phyloP scores from a whole-genome alignment of 1,140 invertebrate genomes.

The Chionoecetes opilio region DNA sequence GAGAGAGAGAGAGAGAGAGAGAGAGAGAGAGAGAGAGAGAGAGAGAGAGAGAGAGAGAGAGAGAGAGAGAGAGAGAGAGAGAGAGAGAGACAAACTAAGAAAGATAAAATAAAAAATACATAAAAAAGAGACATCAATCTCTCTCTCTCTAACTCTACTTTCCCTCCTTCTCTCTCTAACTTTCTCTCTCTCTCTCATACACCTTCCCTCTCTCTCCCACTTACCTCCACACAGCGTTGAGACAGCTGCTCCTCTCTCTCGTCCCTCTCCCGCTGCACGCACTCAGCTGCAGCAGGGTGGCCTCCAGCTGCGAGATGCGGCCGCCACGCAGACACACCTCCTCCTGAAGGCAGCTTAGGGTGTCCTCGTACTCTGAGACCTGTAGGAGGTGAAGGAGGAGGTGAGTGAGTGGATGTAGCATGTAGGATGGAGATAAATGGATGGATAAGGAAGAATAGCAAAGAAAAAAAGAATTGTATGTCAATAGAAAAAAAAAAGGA shows the following conservation, averaged over 20 bases:
- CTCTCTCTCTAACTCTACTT: not conserved
- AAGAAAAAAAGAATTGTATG: no score
- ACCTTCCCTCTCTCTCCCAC: slow-evolving; percentile 40
- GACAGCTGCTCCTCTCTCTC: not conserved
- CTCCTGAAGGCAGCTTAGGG: not conserved
- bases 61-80: no score
- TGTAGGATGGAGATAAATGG: not conserved
- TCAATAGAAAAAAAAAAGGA: not conserved
- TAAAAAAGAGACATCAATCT: not conserved
- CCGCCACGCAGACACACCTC: not conserved
- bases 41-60: no score
- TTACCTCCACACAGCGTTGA: not conserved
- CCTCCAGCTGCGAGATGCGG: not conserved
- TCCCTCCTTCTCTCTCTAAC: not conserved
- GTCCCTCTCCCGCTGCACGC: not conserved
- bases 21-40: no score
- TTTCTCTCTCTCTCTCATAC: no score
- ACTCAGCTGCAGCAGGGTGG: not conserved
- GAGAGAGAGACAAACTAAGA: no score
- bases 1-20: no score
- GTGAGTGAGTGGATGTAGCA: not conserved
- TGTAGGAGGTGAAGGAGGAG: no score
- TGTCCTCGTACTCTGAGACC: slow-evolving; percentile 48
- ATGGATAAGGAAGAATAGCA: not conserved
- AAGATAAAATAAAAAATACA: not conserved